phyloP scores from a whole-genome alignment of 92 coral and sea anemone species.

The Zoanthus gigantus region DNA sequence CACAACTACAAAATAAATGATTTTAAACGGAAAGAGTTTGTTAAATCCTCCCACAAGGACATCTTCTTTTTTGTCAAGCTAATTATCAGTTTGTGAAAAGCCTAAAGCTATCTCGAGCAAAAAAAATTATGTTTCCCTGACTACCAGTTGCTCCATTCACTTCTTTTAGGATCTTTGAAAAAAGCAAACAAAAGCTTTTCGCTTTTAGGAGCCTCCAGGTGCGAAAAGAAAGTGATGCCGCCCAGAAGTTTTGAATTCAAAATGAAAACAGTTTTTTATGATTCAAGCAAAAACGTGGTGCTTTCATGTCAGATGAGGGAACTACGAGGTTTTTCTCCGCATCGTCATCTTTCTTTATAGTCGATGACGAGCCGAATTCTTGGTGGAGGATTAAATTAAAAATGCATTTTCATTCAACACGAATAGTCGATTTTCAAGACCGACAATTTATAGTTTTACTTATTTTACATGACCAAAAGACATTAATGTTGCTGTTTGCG shows the following conservation, averaged over 20 bases:
- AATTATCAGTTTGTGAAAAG: not conserved
- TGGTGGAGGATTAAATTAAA: not conserved
- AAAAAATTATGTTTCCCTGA: conserved; percentile 14
- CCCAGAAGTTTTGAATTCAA: conserved; percentile 4
- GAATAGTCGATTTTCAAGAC: not conserved
- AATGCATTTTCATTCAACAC: not conserved
- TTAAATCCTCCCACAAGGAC: not conserved
- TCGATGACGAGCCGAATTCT: not conserved
- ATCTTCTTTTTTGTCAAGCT: not conserved
- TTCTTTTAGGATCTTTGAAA: conserved; percentile 16
- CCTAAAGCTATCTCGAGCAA: not conserved
- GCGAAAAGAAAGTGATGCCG: not conserved
- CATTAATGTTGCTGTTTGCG: not conserved
- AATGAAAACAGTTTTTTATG: not conserved
- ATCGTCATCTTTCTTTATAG: not conserved
- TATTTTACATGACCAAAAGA: not conserved
- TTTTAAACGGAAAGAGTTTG: not conserved
- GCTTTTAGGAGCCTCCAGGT: conserved; percentile 22
- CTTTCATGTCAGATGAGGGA: not conserved
- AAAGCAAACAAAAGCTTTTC: conserved; percentile 31
- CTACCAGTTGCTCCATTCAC: conserved; percentile 25
- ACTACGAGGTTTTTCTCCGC: not conserved
- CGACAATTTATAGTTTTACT: not conserved
- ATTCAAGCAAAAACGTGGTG: not conserved
- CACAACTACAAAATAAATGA: conserved; percentile 3